These are phyloP conservation scores for Tenthredo scrophulariae DNA, from an alignment of 2,888 invertebrate species.

Conservation along the genomic window DNA sequence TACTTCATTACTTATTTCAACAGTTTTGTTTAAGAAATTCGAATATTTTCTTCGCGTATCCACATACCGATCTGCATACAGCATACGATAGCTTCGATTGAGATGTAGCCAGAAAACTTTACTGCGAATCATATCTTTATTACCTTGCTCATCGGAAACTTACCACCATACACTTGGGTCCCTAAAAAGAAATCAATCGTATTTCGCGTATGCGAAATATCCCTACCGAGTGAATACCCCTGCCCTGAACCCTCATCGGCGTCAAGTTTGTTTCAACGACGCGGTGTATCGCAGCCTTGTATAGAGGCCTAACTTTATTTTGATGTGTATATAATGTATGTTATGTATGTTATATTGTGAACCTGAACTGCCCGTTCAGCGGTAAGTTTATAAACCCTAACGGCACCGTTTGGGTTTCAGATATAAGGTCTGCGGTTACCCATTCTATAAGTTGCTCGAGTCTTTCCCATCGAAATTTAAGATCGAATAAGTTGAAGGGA, in stretches of 20 bases:
- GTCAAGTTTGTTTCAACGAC: conserved; percentile 7
- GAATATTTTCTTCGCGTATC: neutral
- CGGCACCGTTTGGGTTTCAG: conserved; percentile 10
- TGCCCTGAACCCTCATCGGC: neutral
- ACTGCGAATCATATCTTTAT: conserved; percentile 11
- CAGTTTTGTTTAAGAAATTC: neutral
- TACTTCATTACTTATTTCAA: conserved; percentile 7
- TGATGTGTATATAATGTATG: neutral
- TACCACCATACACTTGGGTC: neutral
- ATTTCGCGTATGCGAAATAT: neutral
- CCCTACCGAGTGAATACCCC: neutral
- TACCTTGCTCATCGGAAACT: conserved; percentile 7
- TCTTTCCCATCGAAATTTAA: neutral
- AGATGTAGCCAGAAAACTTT: neutral
- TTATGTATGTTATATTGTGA: conserved; percentile 38
- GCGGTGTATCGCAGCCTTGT: conserved; percentile 13
- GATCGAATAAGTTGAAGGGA: neutral
- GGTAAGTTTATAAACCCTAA: conserved; percentile 19
- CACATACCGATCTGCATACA: neutral
- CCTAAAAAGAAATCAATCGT: conserved; percentile 29
- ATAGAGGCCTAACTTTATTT: neutral
- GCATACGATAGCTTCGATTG: neutral
- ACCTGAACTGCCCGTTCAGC: neutral
- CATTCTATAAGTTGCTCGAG: neutral
- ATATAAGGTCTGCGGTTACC: neutral